phyloP scores from a whole-genome alignment of 2,888 invertebrate species.

The Tryphoninae sp. region DNA sequence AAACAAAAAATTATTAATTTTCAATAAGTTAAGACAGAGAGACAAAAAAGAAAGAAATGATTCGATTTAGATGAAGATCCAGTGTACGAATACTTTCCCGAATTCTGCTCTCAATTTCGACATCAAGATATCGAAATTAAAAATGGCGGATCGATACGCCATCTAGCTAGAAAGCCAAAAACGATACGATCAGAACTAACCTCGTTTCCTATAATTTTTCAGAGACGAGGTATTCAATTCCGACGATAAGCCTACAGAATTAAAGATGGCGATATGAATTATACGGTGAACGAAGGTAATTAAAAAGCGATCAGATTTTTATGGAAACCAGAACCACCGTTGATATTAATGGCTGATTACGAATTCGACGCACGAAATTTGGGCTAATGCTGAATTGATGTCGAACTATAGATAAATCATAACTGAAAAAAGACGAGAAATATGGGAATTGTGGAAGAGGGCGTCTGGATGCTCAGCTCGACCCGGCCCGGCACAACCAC shows the following conservation, averaged over 20 bases:
- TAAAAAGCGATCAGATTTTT: no score
- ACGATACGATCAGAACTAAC: background rate
- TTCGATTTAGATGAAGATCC: background rate
- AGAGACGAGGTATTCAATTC: background rate
- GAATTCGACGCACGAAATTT: background rate
- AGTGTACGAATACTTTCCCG: background rate
- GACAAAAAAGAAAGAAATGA: background rate
- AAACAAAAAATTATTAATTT: background rate
- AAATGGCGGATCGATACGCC: background rate
- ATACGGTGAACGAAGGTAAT: no score
- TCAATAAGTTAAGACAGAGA: background rate
- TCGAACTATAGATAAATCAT: background rate
- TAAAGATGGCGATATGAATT: no score
- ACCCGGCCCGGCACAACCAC: slow-evolving; percentile 56
- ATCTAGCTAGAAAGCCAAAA: no score
- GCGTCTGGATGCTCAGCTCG: slow-evolving; percentile 63
- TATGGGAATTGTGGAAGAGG: slow-evolving; percentile 28
- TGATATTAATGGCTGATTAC: background rate
- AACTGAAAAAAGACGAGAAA: background rate
- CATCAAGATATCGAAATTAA: background rate
- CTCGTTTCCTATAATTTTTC: background rate
- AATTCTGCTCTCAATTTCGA: background rate
- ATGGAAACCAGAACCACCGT: no score
- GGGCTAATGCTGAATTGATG: background rate
- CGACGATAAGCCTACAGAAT: no score